Evolutionary conservation across 1,140 invertebrate genomes (phyloP), one percentile per base, ranked within the genome.

Genomic region (Macrostomum lignano): DNA sequence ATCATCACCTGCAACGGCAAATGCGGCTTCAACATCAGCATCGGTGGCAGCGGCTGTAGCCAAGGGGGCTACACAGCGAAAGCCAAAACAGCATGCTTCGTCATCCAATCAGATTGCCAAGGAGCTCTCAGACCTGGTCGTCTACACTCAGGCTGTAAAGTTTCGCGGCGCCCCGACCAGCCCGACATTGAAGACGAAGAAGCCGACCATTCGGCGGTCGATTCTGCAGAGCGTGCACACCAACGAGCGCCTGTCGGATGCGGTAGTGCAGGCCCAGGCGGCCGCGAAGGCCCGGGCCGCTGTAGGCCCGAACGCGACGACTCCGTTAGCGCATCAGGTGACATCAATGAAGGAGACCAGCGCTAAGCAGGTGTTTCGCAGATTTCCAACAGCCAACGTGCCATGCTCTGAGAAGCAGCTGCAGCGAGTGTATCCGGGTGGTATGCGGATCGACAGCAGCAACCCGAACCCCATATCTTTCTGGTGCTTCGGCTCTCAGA

Each of bases 381-480:
- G 82, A 42, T 75, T 79, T 44, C 73, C 79, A 0, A 51, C 73
- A 1, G 70, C n/a, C n/a, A n/a, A n/a, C 3, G 17, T 33, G 5
- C 4, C 22, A 11, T 19, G 26, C 20, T 33, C 76, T 0, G 74
- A 82, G 44, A 76, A 71, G 0, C 77, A 84, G 45, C 58, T 84
- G 2, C 74, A 84, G 46, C 58, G 78, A 38, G 77, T 74, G 0
- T 86, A 86, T 59, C 78, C 78, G 2, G 76, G 76, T 3, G 76
- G 73, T 38, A 69, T 81, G 69, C 63, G 77, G 38, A 82, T 88
- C 34, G 78, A 84, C 49, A 82, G 77, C 0, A 81, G 77, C 1
- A 88, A 88, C 59, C 79, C 82, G 49, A 82, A 84, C 51, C 79
- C 79, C 0, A 69, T 84, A 0, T 71, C 72, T 33, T 82, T 84